Percentiles rank a stretch among this genome's conserved stretches.
These are phyloP conservation scores for Gnathonemus longibarbis DNA, from an alignment of 2,113 vertebrate genomes.

Conservation along the genomic window DNA sequence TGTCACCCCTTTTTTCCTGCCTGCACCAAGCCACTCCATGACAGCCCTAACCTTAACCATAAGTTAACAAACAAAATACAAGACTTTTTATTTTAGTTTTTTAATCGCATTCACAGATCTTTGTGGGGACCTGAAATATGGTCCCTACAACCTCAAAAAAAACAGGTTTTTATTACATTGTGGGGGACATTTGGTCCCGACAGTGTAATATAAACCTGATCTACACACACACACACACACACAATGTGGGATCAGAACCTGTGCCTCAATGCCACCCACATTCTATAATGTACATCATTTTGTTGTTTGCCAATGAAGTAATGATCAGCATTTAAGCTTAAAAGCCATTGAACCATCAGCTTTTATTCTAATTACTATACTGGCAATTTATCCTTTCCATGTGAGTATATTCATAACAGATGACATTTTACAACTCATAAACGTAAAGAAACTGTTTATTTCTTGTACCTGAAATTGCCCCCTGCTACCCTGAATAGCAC, in stretches of 20 bases:
- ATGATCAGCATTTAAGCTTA: not conserved
- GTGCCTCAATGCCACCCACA: not conserved
- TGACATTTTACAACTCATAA: not conserved
- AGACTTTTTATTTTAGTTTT: too few species aligned
- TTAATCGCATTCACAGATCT: too few species aligned
- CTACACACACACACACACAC: not conserved
- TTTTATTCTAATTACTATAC: not conserved
- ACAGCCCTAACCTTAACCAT: too few species aligned
- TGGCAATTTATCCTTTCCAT: not conserved
- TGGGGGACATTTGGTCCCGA: too few species aligned
- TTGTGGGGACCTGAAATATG: too few species aligned
- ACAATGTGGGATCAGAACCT: not conserved
- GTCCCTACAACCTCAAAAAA: too few species aligned
- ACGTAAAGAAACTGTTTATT: not conserved
- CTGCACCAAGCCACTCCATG: too few species aligned
- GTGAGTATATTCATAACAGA: not conserved
- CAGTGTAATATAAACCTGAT: not conserved
- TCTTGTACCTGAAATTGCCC: not conserved
- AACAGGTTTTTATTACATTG: too few species aligned
- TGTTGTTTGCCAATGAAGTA: not conserved
- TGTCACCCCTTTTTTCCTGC: too few species aligned
- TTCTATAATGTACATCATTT: not conserved
- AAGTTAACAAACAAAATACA: too few species aligned
- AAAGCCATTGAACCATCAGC: not conserved
- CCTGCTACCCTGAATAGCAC: too few species aligned